Evolutionary conservation across 2,797 vertebrate species (phyloP).

Genomic region (Euphonia xanthogaster): DNA sequence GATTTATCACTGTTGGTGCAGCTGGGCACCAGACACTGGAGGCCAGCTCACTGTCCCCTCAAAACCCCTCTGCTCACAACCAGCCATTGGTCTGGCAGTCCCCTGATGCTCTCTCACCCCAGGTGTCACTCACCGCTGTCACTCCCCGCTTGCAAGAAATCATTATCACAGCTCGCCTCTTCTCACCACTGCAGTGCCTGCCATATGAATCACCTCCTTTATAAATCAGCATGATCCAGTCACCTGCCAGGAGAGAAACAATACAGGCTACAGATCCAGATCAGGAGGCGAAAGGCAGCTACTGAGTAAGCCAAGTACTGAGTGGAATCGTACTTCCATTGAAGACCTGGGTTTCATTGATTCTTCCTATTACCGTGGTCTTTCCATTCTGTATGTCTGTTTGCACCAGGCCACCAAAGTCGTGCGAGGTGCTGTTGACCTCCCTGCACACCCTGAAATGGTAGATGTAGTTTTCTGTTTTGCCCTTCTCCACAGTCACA

Average conservation of each 20-base stretch:
- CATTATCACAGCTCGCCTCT: slow-evolving; percentile 87
- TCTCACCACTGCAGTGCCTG: slow-evolving; percentile 78
- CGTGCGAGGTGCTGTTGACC: slow-evolving; percentile 58
- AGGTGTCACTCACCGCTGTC: slow-evolving; percentile 69
- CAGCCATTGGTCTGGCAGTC: neutral
- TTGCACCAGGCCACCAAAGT: slow-evolving; percentile 85
- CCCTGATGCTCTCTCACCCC: neutral
- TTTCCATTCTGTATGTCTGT: neutral
- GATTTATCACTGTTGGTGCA: neutral
- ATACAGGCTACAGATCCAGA: neutral
- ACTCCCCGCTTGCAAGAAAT: slow-evolving; percentile 86
- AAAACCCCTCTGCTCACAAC: neutral
- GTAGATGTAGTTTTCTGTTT: slow-evolving; percentile 80
- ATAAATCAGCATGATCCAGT: slow-evolving; percentile 93
- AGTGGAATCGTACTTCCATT: slow-evolving; percentile 84
- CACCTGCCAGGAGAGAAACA: slow-evolving; percentile 75
- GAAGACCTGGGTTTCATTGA: slow-evolving; percentile 80
- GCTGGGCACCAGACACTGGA: neutral
- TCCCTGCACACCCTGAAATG: slow-evolving; percentile 88
- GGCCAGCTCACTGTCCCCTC: neutral
- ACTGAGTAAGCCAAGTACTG: neutral
- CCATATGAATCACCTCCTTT: slow-evolving; percentile 81
- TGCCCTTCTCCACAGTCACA: neutral
- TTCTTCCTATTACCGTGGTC: slow-evolving; percentile 80
- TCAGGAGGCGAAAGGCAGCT: neutral